phyloP scores from a whole-genome alignment of 2,888 invertebrate species.

The Uropetala carovei region DNA sequence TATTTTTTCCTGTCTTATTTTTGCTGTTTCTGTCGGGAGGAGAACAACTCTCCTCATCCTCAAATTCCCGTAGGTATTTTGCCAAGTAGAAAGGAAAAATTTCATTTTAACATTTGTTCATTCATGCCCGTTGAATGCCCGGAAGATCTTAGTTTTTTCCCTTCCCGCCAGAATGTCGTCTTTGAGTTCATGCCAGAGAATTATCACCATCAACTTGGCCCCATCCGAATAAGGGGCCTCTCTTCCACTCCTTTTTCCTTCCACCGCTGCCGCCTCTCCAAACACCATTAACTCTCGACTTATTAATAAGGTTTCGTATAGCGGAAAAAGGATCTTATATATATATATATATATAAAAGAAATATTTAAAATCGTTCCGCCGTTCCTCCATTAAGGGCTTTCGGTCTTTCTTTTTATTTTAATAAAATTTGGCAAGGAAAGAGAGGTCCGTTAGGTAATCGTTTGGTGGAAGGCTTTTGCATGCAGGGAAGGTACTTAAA shows the following conservation, averaged over 20 bases:
- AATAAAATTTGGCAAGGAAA: conserved; percentile 45
- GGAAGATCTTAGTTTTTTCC: not conserved
- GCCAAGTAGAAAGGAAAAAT: conserved; percentile 1
- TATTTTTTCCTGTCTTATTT: not conserved
- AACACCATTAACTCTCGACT: not conserved
- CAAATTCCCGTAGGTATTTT: not conserved
- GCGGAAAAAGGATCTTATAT: not conserved
- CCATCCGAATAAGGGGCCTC: not conserved
- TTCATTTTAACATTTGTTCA: conserved; percentile 15
- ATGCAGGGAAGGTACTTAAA: conserved; percentile 5
- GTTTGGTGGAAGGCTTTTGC: not conserved
- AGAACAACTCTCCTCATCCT: too few relatives aligned
- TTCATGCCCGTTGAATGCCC: not conserved
- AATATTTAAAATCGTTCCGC: not conserved
- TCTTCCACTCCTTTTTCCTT: not conserved
- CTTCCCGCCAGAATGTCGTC: not conserved
- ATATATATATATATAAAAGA: not conserved
- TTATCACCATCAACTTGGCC: conserved; percentile 21
- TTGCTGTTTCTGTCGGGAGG: not conserved
- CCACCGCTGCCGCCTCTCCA: not conserved
- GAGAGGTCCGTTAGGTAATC: conserved; percentile 25
- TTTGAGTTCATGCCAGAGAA: conserved; percentile 7
- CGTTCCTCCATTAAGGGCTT: conserved; percentile 26
- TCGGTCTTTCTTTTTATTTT: conserved; percentile 23
- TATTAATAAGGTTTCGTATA: conserved; percentile 38